Conservation (phyloP, 2,113 vertebrate genomes). For the Dipodomys stephensi region DNA sequence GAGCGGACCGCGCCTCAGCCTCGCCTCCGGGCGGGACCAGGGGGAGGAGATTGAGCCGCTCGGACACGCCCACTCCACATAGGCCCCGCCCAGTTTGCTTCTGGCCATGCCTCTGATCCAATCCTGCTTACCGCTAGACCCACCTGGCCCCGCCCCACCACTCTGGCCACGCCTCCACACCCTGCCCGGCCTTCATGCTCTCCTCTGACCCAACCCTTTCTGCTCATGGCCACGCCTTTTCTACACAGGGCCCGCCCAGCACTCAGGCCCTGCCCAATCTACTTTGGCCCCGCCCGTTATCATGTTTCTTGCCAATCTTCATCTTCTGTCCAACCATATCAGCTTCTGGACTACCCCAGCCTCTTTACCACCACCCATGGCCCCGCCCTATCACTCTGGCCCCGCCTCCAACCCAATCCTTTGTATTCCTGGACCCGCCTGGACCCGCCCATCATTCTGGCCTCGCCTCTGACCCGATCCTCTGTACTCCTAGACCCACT, state of each 20-base stretch:
- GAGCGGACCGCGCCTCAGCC: neutral
- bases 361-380: neutral
- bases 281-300: neutral
- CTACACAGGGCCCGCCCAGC: too few species aligned
- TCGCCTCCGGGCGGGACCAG: accelerated
- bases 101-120: too few species aligned
- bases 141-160: neutral
- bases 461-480: neutral
- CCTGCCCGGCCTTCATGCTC: too few species aligned
- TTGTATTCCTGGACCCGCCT: neutral
- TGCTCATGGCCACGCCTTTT: too few species aligned
- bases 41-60: accelerated
- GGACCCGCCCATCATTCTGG: neutral
- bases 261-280: neutral
- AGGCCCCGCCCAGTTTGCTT: neutral
- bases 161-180: neutral
- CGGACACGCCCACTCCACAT: neutral
- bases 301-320: neutral
- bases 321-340: too few species aligned
- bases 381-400: neutral
- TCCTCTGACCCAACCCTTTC: too few species aligned
- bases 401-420: neutral
- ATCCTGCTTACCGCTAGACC: too few species aligned
- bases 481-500: too few species aligned
- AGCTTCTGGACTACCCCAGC: too few species aligned